A percentile compares a stretch with the other conserved stretches of the same genome.
phyloP scores from a whole-genome alignment of 2,113 vertebrate genomes.

The Copsychus sechellarum region DNA sequence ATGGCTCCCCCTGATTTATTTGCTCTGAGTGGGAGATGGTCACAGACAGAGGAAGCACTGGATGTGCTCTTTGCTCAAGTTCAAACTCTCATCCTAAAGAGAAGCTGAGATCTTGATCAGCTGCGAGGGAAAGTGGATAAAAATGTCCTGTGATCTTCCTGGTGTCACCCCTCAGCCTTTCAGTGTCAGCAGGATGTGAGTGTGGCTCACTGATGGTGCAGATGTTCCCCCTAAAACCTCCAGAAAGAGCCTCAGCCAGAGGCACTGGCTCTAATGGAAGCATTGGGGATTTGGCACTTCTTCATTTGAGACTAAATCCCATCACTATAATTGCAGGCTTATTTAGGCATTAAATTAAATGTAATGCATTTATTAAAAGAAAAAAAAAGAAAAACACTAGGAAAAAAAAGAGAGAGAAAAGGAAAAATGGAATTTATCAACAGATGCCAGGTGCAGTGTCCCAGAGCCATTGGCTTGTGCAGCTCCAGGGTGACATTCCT shows the following conservation, averaged over 20 bases:
- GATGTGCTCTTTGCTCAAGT: not conserved
- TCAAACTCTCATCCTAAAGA: not conserved
- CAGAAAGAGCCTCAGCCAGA: not conserved
- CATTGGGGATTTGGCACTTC: not conserved
- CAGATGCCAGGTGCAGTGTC: not conserved
- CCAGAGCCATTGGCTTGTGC: not conserved
- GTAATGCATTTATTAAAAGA: not conserved
- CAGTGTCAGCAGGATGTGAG: not conserved
- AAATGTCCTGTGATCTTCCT: not conserved
- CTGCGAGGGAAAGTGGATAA: not conserved
- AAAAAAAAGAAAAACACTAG: not conserved
- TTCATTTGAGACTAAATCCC: not conserved
- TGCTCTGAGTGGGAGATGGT: not conserved
- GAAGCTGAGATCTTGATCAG: not conserved
- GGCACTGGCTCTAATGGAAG: not conserved
- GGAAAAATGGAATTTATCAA: not conserved
- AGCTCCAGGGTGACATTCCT: not conserved
- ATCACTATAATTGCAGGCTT: not conserved
- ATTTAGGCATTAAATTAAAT: not conserved
- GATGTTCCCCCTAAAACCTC: not conserved
- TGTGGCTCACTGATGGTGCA: not conserved
- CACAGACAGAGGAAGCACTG: not conserved
- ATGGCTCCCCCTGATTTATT: not conserved
- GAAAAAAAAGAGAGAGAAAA: not conserved
- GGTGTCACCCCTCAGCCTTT: not conserved